phyloP scores from a whole-genome alignment of 2,888 invertebrate species.

The Tipula helvola region DNA sequence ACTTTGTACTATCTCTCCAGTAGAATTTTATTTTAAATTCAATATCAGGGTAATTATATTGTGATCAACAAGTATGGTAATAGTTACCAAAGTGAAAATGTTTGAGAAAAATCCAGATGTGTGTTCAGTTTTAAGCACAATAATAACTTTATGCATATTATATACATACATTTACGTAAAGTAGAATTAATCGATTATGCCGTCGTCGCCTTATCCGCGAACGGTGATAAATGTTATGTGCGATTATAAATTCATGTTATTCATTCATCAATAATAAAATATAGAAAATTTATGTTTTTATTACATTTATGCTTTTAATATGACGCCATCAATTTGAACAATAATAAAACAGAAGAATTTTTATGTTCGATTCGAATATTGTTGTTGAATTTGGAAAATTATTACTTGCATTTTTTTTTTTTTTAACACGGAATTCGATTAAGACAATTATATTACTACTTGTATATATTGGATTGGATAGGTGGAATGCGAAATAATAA shows the following conservation, averaged over 20 bases:
- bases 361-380: neutral
- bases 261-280: neutral
- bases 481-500: neutral
- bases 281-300: neutral
- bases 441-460: neutral
- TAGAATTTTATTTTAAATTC: neutral
- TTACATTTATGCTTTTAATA: neutral
- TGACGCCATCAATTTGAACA: neutral
- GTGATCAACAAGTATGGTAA: neutral
- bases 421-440: neutral
- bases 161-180: neutral
- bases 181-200: neutral
- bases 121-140: neutral
- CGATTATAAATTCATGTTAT: neutral
- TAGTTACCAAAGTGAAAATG: neutral
- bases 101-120: neutral
- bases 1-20: neutral
- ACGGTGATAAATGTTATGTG: neutral
- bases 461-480: neutral
- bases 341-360: neutral
- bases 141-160: too few relatives aligned
- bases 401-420: neutral
- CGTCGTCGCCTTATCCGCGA: neutral
- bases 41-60: neutral
- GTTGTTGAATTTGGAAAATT: neutral